phyloP scores from a whole-genome alignment of 2,888 invertebrate species.

The Fragum whitleyi region DNA sequence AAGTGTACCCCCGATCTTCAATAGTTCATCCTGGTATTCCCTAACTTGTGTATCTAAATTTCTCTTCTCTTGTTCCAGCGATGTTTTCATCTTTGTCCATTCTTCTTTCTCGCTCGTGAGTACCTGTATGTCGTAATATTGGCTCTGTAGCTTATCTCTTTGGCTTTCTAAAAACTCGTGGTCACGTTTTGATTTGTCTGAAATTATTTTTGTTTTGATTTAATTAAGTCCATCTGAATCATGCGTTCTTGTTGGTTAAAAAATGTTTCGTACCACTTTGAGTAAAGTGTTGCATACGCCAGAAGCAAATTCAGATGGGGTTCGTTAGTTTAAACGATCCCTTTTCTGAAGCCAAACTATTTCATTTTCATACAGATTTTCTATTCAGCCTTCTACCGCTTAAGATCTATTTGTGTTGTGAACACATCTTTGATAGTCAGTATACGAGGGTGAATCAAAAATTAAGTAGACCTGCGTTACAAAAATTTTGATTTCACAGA shows the following conservation, averaged over 20 bases:
- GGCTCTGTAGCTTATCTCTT: conserved; percentile 1
- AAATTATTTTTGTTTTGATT: no score
- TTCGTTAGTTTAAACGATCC: no score
- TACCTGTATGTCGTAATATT: conserved; percentile 7
- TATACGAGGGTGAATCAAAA: no score
- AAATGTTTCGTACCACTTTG: neutral
- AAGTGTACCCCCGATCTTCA: neutral
- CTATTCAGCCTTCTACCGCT: no score
- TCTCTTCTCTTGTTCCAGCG: neutral
- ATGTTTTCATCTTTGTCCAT: neutral
- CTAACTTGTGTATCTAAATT: neutral
- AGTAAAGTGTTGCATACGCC: neutral
- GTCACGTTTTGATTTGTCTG: neutral
- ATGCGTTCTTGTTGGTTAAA: neutral
- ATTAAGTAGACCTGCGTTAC: no score
- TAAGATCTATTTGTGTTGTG: no score
- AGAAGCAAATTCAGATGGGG: no score
- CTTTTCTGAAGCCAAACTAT: no score
- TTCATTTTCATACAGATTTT: no score
- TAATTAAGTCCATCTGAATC: neutral
- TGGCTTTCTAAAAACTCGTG: neutral
- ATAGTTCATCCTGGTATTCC: neutral
- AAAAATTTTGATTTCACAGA: no score
- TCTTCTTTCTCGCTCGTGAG: conserved; percentile 11
- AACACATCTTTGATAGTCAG: no score